Conservation (phyloP, 2,797 vertebrate genomes). For the Danio kyathit region DNA sequence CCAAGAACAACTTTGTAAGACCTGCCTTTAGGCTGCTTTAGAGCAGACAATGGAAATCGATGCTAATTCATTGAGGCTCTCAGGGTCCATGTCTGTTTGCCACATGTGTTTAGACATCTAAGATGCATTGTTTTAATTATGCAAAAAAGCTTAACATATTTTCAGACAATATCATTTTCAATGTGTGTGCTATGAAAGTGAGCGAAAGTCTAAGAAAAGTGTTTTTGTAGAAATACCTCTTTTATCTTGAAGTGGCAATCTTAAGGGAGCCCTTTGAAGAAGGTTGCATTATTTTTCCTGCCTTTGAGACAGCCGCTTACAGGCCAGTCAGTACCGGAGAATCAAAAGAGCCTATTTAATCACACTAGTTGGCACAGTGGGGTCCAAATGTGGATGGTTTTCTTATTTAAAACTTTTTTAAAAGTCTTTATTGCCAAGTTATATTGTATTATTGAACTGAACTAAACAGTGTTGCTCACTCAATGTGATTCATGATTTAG, state of each 20-base stretch:
- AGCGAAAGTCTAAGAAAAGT: slow-evolving; percentile 2
- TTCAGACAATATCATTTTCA: neutral
- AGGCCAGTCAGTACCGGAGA: neutral
- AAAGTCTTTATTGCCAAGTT: neutral
- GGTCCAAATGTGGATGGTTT: neutral
- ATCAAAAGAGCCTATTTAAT: neutral
- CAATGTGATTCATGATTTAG: neutral
- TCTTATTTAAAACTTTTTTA: neutral
- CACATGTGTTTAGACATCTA: slow-evolving; percentile 31
- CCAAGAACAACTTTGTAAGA: slow-evolving; percentile 66
- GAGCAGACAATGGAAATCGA: slow-evolving; percentile 62
- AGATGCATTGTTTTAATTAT: neutral
- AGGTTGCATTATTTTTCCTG: neutral
- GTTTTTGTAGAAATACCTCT: slow-evolving; percentile 9
- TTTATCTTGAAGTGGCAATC: slow-evolving; percentile 29
- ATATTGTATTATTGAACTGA: neutral
- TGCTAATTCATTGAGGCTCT: slow-evolving; percentile 37
- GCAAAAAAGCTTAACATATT: neutral
- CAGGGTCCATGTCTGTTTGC: slow-evolving; percentile 7
- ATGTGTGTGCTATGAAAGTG: neutral
- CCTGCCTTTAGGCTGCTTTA: slow-evolving; percentile 67
- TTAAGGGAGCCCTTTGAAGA: slow-evolving; percentile 25
- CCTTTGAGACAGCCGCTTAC: neutral
- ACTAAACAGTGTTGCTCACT: neutral
- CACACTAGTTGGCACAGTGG: neutral